Percentiles rank a stretch among this genome's conserved stretches.
phyloP scores from a whole-genome alignment of 2,797 vertebrate species.

The Myotis findleyi region DNA sequence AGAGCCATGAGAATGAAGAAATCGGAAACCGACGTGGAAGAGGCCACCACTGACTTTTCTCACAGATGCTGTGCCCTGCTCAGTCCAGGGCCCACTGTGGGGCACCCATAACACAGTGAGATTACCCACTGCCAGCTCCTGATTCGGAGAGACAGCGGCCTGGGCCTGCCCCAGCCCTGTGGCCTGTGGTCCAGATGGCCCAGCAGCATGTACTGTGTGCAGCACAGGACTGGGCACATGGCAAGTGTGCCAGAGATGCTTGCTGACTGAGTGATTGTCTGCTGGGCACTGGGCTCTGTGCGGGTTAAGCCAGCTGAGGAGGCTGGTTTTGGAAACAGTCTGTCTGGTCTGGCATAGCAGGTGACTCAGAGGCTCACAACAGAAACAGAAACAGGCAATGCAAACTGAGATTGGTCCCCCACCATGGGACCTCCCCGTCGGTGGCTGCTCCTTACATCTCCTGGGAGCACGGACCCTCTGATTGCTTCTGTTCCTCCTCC shows the following conservation, averaged over 20 bases:
- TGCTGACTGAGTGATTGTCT: accelerated
- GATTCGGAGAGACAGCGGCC: no score
- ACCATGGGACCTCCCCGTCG: neutral
- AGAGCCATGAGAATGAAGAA: neutral
- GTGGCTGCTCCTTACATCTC: accelerated
- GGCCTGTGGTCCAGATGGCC: neutral
- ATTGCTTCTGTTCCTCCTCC: neutral
- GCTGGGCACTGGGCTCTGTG: neutral
- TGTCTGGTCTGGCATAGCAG: neutral
- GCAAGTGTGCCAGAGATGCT: neutral
- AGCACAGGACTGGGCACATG: neutral
- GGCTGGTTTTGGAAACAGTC: neutral
- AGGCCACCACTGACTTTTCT: accelerated
- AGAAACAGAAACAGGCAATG: neutral
- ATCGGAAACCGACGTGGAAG: accelerated
- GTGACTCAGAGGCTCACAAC: neutral
- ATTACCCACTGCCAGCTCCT: accelerated
- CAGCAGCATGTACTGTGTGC: no score
- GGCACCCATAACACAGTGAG: neutral
- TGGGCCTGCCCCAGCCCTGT: neutral
- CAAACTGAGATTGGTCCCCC: neutral
- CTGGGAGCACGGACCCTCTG: accelerated
- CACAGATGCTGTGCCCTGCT: accelerated
- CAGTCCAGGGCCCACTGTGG: no score
- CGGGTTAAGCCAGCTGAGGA: neutral